These are phyloP conservation scores for Peromyscus maniculatus DNA, from an alignment of 2,113 vertebrate genomes.

Conservation along the genomic window DNA sequence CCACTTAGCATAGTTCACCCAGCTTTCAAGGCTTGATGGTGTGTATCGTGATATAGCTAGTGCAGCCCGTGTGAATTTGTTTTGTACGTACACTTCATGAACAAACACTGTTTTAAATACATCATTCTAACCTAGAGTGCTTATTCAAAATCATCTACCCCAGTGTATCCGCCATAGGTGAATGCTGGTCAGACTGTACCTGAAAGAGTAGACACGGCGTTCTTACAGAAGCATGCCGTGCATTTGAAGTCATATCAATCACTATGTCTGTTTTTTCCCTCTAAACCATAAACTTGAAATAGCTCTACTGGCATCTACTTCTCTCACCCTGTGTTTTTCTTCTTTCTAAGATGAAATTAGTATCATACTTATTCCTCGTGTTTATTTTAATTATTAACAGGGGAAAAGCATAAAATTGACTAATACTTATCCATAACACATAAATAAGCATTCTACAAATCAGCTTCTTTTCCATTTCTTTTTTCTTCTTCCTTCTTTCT, in stretches of 20 bases:
- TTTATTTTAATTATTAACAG: slow-evolving; percentile 49
- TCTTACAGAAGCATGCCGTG: neutral
- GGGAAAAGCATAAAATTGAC: neutral
- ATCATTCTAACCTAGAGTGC: neutral
- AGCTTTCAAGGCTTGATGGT: neutral
- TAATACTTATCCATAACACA: neutral
- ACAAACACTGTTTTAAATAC: slow-evolving; percentile 1
- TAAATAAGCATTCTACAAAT: slow-evolving; percentile 46
- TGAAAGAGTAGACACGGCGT: neutral
- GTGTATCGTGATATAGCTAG: neutral
- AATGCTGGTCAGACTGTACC: neutral
- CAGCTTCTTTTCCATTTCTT: slow-evolving; percentile 54
- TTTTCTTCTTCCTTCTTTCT: slow-evolving; percentile 41
- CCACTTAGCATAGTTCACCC: slow-evolving; percentile 16
- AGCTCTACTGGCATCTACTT: neutral
- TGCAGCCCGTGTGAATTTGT: neutral
- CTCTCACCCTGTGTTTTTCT: neutral
- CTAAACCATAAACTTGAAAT: neutral
- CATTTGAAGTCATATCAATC: neutral
- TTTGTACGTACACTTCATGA: slow-evolving; percentile 60
- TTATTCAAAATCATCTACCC: slow-evolving; percentile 31
- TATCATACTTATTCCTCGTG: neutral
- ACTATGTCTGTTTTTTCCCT: neutral
- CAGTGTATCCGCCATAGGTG: neutral
- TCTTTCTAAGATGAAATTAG: slow-evolving; percentile 54